Conservation (phyloP, 2,888 invertebrate species). For the Tiphia femorata region DNA sequence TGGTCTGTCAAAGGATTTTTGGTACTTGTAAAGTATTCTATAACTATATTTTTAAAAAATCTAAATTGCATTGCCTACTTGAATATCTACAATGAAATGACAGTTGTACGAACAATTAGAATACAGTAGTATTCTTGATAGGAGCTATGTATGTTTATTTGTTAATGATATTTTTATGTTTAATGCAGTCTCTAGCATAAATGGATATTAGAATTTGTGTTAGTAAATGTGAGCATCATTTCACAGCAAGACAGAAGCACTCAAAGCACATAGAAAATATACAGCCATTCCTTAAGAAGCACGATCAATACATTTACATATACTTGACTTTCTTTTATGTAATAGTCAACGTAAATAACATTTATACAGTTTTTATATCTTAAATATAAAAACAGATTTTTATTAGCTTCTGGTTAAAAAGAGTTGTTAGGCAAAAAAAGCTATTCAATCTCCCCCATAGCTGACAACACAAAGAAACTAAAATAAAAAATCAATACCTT, state of each 20-base stretch:
- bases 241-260: slow-evolving; percentile 26
- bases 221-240: slow-evolving; percentile 13
- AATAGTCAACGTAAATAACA: slow-evolving; percentile 12
- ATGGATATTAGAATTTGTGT: slow-evolving; percentile 2
- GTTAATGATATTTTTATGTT: background rate
- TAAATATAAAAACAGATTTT: background rate
- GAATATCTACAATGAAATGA: too few species aligned
- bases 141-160: slow-evolving; percentile 3
- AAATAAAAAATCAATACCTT: slow-evolving; percentile 58
- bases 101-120: too few species aligned
- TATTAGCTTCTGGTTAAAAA: background rate
- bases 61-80: too few species aligned
- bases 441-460: slow-evolving; percentile 19
- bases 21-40: too few species aligned
- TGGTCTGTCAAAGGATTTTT: background rate
- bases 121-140: too few species aligned
- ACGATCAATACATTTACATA: slow-evolving; percentile 7
- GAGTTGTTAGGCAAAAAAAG: slow-evolving; percentile 26
- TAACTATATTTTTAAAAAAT: too few species aligned
- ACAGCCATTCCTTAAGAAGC: slow-evolving; percentile 29
- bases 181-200: background rate
- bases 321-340: slow-evolving; percentile 2
- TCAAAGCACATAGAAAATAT: slow-evolving; percentile 29
- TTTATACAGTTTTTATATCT: slow-evolving; percentile 1
- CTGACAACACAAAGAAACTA: slow-evolving; percentile 44